phyloP scores from a whole-genome alignment of 2,888 invertebrate genomes.

The Drosophila diplacantha region DNA sequence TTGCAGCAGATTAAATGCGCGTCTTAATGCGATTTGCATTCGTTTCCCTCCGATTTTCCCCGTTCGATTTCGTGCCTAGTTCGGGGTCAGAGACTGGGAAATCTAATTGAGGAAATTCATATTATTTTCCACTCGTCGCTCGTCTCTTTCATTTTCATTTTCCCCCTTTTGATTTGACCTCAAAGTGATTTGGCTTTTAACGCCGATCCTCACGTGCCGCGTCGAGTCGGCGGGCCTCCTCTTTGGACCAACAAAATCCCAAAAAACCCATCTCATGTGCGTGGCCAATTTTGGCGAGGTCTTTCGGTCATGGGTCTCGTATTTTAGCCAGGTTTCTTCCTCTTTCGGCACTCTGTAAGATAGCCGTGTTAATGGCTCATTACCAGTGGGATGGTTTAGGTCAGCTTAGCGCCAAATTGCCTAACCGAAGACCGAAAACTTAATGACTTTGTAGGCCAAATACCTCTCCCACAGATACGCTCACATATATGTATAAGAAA shows the following conservation, averaged over 20 bases:
- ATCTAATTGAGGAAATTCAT: conserved; percentile 70
- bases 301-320: conserved; percentile 13
- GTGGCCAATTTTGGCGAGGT: conserved; percentile 52
- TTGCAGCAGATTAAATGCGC: conserved; percentile 62
- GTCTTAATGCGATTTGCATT: conserved; percentile 68
- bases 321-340: conserved; percentile 13
- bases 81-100: conserved; percentile 46
- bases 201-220: conserved; percentile 40
- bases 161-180: conserved; percentile 50
- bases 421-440: conserved; percentile 50
- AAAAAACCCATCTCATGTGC: conserved; percentile 47
- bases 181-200: conserved; percentile 40
- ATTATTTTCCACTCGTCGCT: conserved; percentile 33
- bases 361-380: conserved; percentile 71
- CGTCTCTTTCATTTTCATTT: conserved; percentile 28
- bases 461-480: conserved; percentile 1
- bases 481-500: conserved; percentile 1
- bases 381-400: conserved; percentile 44
- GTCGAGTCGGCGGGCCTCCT: conserved; percentile 9
- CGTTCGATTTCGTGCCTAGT: conserved; percentile 12
- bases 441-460: conserved; percentile 20
- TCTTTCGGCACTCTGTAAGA: conserved; percentile 32
- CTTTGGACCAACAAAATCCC: conserved; percentile 21
- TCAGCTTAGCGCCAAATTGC: conserved; percentile 42
- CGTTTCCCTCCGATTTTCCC: conserved; percentile 24